Base-by-base conservation (phyloP, 37 sponge, comb jelly and placozoan species). In the Halisarca cf. caerulea region DNA sequence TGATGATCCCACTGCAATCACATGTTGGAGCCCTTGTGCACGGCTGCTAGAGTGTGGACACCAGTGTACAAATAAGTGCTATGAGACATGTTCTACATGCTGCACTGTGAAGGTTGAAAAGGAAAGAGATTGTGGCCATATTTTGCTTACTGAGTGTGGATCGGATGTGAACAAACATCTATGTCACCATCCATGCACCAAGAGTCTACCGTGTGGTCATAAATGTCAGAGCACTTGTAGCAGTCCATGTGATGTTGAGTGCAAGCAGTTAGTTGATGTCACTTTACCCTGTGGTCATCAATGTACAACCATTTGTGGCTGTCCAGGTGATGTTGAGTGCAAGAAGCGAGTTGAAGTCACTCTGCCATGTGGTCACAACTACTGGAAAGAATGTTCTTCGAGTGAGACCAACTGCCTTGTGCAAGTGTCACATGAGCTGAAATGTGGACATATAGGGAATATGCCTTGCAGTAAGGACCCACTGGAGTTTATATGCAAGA, bases 171-270 rank as follows among this genome's bases (percentile, higher is more conserved):
- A 43, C 64, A 35, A 64, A 42, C 20, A 20, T 32, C 1, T 24
- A 32, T 11, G 59, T 66, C 30, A 39, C 4, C 38, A 66, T 6
- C 28, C 57, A 6, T 88, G 89, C 43, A 39, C 3, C 2, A 83
- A 61, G 35, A 75, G 3, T 2, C 83, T 84, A 2, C 0, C 34
- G 6, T 88, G 86, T 85, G 90, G 90, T 43, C 85, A 89, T 45
- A 23, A 1, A 18, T 89, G 90, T 47, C 37, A 3, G 18, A 38
- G 36, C 11, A 80, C 32, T 24, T 89, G 90, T 64, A 70, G 85
- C 0, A 30, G 59, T 27, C 59, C 47, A n/a, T 82, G 82, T 82
- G 11, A 57, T 2, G 25, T 24, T 7, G 15, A 58, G 3, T 81
- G 82, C 59, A 58, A 81, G 3, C n/a, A 58, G 11, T 17, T 17